Percentiles rank a stretch among this genome's conserved stretches.
phyloP scores from a whole-genome alignment of 2,888 invertebrate species.

The Panopea generosa region DNA sequence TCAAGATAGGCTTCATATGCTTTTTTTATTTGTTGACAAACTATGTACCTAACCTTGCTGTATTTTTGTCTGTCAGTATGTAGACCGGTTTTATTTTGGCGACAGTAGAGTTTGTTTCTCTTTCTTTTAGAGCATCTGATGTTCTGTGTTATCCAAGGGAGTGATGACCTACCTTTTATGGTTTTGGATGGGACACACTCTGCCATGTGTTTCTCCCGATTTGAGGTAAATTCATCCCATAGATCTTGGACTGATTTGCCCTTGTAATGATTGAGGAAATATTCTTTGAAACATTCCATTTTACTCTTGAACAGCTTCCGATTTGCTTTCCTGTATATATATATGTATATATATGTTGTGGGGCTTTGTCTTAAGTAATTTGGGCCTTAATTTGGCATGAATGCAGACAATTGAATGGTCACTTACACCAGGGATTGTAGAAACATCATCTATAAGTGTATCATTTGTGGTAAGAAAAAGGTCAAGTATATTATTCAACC shows the following conservation, averaged over 20 bases:
- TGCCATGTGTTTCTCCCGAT: too few species aligned
- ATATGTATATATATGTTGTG: too few species aligned
- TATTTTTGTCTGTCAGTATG: too few species aligned
- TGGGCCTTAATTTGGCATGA: too few species aligned
- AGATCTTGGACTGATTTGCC: too few species aligned
- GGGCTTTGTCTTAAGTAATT: too few species aligned
- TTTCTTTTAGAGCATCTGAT: not conserved
- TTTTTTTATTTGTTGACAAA: too few species aligned
- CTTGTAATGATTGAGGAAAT: not conserved
- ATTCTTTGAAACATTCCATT: not conserved
- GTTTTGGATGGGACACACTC: constrained; percentile 7
- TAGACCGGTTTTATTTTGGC: too few species aligned
- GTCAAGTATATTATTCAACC: not conserved
- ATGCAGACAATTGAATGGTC: constrained; percentile 9
- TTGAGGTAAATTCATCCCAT: not conserved
- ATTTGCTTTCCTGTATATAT: too few species aligned
- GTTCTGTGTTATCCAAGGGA: constrained; percentile 15
- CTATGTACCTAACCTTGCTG: too few species aligned
- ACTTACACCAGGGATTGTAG: constrained; percentile 2
- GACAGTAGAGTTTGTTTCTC: not conserved
- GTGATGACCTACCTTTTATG: constrained; percentile 5
- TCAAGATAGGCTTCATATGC: too few species aligned
- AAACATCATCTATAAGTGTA: not conserved
- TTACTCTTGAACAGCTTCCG: too few species aligned
- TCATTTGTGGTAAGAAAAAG: not conserved